Evolutionary conservation across 2,888 invertebrate genomes (phyloP).

Genomic region (Rugalucina vietnamica): DNA sequence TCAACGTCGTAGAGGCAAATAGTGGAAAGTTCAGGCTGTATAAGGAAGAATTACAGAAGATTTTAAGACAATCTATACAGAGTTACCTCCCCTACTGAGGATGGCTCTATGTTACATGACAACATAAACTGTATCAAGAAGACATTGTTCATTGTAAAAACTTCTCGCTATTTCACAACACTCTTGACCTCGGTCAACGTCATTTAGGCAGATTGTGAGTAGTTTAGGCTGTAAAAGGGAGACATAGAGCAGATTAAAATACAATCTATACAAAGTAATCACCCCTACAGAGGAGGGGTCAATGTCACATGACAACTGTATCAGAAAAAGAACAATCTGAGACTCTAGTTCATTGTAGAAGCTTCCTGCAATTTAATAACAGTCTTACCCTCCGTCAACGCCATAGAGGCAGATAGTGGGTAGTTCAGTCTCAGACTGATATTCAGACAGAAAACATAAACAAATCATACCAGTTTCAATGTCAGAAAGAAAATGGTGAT

Average conservation of each 20-base stretch:
- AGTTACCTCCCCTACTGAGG: too few species aligned
- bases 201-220: conserved; percentile 76
- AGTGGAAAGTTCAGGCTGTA: conserved; percentile 71
- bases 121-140: conserved; percentile 69
- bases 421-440: conserved; percentile 60
- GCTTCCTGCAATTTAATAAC: conserved; percentile 69
- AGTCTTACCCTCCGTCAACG: conserved; percentile 70
- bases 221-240: conserved; percentile 58
- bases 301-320: conserved; percentile 66
- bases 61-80: too few species aligned
- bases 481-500: too few species aligned
- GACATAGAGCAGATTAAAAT: too few species aligned
- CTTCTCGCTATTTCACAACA: conserved; percentile 69
- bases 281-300: conserved; percentile 74
- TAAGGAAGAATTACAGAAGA: not conserved
- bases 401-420: conserved; percentile 77
- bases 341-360: conserved; percentile 76
- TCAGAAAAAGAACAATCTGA: conserved; percentile 73
- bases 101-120: too few species aligned
- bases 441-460: too few species aligned
- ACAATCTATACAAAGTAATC: conserved; percentile 78
- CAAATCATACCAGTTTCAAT: too few species aligned
- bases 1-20: conserved; percentile 76
- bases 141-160: conserved; percentile 71
- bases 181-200: conserved; percentile 72